Evolutionary conservation across 2,888 invertebrate genomes (phyloP), one percentile per base, ranked within the genome.

Genomic region (Dryococelus australis): DNA sequence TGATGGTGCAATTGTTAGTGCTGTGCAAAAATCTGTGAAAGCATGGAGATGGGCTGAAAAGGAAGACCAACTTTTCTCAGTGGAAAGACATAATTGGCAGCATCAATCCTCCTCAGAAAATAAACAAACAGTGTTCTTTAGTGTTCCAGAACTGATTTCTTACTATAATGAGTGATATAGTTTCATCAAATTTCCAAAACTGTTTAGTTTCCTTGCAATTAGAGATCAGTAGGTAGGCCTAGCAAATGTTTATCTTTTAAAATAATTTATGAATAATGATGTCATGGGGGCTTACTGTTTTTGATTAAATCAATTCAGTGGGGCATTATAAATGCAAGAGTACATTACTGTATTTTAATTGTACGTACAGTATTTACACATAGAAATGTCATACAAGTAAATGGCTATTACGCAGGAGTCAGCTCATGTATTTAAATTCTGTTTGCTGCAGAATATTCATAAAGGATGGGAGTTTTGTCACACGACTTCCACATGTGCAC

Each of bases 31-130:
- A 43, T 85, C 85, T 85, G 47, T 43, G 47, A 53, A 85, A 27
- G 16, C 53, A 85, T 51, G 53, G 51, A 85, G 84, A 27, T 47
- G 28, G 27, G 26, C 87, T 24, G 28, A 85, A 87, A 85, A 28
- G 24, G 51, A 84, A n/a, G 26, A 43, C 51, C 16, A 53, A 6
- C 84, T 47, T 27, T 27, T 84, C 24, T 51, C 12, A 78, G 51
- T 43, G 51, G 53, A 85, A 47, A n/a, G 47, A 43, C 20, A 51
- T 85, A 24, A 51, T 85, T 53, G 85, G 47, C 43, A 86, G 24
- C 24, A 51, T 53, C 47, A 83, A 27, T 27, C 83, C 10, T 51
- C 51, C 8, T 20, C 10, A 83, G 10, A 27, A 27, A 83, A 83
- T 27, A 27, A 83, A 83, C 4, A 81, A 83, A 28, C 12, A 43